Conservation (phyloP, 2,888 invertebrate genomes). For the Cylloceria caligata region DNA sequence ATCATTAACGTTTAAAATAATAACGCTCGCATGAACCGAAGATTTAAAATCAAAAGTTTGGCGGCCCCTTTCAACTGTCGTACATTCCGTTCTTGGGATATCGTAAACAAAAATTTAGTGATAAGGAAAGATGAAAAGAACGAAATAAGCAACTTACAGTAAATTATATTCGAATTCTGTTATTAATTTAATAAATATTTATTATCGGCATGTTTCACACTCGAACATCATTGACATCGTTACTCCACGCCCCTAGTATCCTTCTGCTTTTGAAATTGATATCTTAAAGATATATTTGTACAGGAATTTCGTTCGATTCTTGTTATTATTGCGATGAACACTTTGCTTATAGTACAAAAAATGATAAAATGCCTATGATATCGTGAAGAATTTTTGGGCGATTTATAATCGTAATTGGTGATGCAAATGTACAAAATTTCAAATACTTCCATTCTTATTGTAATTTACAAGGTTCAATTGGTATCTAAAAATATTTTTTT, state of each 20-base stretch:
- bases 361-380: background rate
- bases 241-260: background rate
- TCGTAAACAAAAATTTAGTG: conserved; percentile 19
- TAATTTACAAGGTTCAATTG: background rate
- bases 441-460: background rate
- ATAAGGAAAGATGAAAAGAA: conserved; percentile 21
- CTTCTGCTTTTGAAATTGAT: background rate
- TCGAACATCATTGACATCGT: conserved; percentile 2
- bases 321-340: background rate
- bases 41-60: background rate
- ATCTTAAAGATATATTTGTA: background rate
- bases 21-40: conserved; percentile 5
- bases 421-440: background rate
- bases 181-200: conserved; percentile 72
- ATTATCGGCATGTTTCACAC: conserved; percentile 62
- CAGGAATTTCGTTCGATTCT: background rate
- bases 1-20: background rate
- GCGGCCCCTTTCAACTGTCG: conserved; percentile 43
- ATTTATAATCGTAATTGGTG: background rate
- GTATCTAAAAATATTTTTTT: background rate
- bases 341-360: background rate
- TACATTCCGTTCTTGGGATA: conserved; percentile 54
- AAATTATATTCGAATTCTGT: conserved; percentile 62
- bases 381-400: background rate
- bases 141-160: conserved; percentile 48